Base-by-base conservation (phyloP, 1,140 invertebrate species). In the Plodia interpunctella region DNA sequence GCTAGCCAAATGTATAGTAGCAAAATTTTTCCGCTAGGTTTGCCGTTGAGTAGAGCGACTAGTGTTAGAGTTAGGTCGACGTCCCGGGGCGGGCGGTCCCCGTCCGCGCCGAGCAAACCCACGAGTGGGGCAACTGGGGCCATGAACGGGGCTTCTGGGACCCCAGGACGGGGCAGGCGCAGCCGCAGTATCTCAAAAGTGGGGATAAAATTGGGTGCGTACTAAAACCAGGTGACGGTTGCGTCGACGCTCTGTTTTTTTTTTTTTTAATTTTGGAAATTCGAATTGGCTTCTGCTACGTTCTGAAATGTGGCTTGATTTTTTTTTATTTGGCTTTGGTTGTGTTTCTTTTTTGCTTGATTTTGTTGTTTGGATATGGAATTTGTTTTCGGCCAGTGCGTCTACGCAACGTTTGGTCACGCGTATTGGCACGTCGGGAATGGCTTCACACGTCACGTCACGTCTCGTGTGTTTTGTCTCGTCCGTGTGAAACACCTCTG, bases 121-220 rank as follows among this genome's bases (percentile, higher is more conserved):
- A 80, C 72, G 60, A 17, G 72, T 53, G 70, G 67, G 64, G 66
- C 64, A 9, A 55, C 30, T 10, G 67, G 59, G 62, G 55, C 52
- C 10, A 19, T 11, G 50, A 72, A 67, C 55, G 74, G 71, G 69
- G 58, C 73, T 25, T 66, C 65, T 5, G 73, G 66, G 50, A 50
- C 74, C 65, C 90, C 70, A 71, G 87, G 58, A 77, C 89, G 63
- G 68, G 85, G 65, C 68, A 84, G 73, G 62, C 84, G 80, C 76
- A 90, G 84, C 68, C 84, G 88, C 66, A 90, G 85, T 70, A 73
- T 83, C 57, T 81, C 81, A 49, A 90, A 90, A 90, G 87, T 90
- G 72, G 88, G 87, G 59, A 90, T 89, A 76, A 88, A 86, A 80
- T 79, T 90, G 83, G 90, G 90, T 90, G 87, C 83, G 88, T 90